Base-by-base conservation (phyloP, 1,140 invertebrate species). In the Drosophila fuyamai region DNA sequence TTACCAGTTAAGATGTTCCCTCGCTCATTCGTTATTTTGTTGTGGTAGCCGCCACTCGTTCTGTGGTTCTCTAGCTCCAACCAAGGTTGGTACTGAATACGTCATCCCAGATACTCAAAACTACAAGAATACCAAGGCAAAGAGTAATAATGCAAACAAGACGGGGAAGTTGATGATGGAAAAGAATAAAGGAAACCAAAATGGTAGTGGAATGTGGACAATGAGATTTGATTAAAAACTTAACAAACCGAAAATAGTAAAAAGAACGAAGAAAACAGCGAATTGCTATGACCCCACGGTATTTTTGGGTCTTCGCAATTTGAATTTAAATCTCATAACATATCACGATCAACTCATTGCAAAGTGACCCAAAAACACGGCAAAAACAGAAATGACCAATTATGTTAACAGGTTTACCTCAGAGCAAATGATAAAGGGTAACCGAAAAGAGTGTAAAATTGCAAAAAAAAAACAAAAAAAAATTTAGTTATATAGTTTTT, bases 321-420 rank as follows among this genome's bases (percentile, higher is more conserved):
- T 76, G 55, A 77, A 86, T 71, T 90, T 76, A 51, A 73, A 54
- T 51, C 71, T 90, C 79, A 90, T 85, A 86, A 82, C 81, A 85
- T 68, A 86, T 90, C 85, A 90, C 86, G 78, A 90, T 67, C 48
- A 75, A 76, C 56, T 79, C 81, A 90, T 51, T 65, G 16, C 44
- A 75, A 43, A 43, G 50, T 88, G 85, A 90, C 81, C 80, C 73
- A 73, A 84, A 86, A 88, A 75, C 16, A 57, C 40, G 67, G 12
- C 65, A 44, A 73, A 62, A 44, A 63, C 35, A 60, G 44, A 84
- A 70, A 62, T 53, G 40, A 47, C 56, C 68, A 60, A 73, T 51
- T 55, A 53, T 43, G 44, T 46, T 47, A 74, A 63, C 46, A 71
- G 50, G 43, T 72, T 65, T 75, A 67, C 62, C 66, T 43, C 48